phyloP scores from a whole-genome alignment of 2,888 invertebrate genomes.

The Axea sp. region DNA sequence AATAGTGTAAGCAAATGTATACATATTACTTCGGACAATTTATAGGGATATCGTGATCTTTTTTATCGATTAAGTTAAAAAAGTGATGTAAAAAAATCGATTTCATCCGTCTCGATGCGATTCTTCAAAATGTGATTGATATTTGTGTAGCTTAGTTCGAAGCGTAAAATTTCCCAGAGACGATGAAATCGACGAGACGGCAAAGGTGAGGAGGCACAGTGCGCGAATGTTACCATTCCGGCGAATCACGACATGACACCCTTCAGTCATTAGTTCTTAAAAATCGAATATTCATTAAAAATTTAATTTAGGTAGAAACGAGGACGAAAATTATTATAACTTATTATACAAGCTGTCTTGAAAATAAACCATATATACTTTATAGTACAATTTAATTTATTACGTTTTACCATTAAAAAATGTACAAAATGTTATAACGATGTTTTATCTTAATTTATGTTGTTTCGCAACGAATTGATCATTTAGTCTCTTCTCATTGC shows the following conservation, averaged over 20 bases:
- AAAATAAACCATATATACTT: no score
- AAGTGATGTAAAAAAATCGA: constrained; percentile 52
- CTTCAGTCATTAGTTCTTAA: constrained; percentile 23
- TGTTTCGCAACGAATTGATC: no score
- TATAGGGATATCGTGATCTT: constrained; percentile 63
- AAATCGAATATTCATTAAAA: constrained; percentile 40
- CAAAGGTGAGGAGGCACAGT: constrained; percentile 61
- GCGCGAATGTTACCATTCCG: constrained; percentile 34
- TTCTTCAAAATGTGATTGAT: constrained; percentile 49
- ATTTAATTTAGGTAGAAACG: no score
- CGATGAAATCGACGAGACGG: constrained; percentile 62
- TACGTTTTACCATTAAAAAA: background rate
- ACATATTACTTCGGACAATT: constrained; percentile 58
- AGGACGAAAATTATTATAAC: no score
- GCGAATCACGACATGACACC: constrained; percentile 6
- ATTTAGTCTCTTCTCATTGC: background rate
- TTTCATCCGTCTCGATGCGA: constrained; percentile 47
- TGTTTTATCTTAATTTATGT: no score
- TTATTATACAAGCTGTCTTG: background rate
- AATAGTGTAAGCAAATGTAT: constrained; percentile 62
- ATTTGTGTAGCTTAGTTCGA: constrained; percentile 45
- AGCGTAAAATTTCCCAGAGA: constrained; percentile 24
- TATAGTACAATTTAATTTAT: background rate
- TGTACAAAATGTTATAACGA: constrained; percentile 11
- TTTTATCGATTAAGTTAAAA: constrained; percentile 61